Base-by-base conservation (phyloP, 2,797 vertebrate genomes). In the Pipistrellus pygmaeus region DNA sequence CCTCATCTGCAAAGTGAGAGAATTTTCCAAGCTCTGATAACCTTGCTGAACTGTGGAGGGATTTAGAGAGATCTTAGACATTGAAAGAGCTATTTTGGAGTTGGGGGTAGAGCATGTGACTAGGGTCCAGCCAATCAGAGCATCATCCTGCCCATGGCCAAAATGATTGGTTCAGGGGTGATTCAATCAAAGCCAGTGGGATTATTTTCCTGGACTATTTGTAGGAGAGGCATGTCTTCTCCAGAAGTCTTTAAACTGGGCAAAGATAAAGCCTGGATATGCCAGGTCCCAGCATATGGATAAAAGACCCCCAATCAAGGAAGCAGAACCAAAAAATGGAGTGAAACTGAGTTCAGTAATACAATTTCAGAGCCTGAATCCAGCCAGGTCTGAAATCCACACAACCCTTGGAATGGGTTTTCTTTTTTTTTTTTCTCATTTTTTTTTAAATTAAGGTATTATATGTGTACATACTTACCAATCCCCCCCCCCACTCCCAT, bases 51-150 rank as follows among this genome's bases (percentile, higher is more conserved):
- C 48, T 35, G 4, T 44, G 18, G 32, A 17, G 48, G 44, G 30
- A 8, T 30, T 72, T 25, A 57, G 27, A 60, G 66, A 78, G 25
- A 38, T 48, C 51, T 41, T n/a, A 32, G 66, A 13, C 44, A 38
- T 30, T 30, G 48, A 30, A 82, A 89, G 80, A 75, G 35, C 51
- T 57, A 69, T 66, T 64, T 44, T 25, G 30, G 71, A 86, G 62
- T 20, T 86, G 83, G 73, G 51, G 23, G 25, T 57, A 51, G 35
- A 55, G 12, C 12, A 13, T 38, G 35, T 44, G 84, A 85, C n/a
- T 4, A 27, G 85, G 25, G 64, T 27, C 27, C 51, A 90, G 55
- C 83, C 84, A 76, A 92, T 81, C 73, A 85, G 60, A 90, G 20
- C 69, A 87, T 35, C 27, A 12, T 13, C 72, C 60, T 75, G 12